Conservation (phyloP, 2,888 invertebrate genomes). For the Melipona beecheii region DNA sequence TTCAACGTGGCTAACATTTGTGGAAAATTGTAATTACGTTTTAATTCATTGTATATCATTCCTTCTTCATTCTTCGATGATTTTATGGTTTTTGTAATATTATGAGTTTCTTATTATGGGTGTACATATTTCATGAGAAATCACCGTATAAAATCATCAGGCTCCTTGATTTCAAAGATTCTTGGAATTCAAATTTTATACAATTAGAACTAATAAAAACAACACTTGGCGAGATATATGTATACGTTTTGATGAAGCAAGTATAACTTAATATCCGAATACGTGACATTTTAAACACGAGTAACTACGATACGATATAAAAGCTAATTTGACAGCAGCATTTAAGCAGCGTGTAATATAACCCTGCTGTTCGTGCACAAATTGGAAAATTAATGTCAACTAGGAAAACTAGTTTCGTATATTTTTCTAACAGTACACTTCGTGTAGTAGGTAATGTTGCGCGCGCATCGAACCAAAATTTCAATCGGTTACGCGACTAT, state of each 20-base stretch:
- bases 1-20: slow-evolving; percentile 3
- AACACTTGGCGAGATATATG: not conserved
- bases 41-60: not conserved
- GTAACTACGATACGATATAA: not conserved
- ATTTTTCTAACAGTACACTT: not conserved
- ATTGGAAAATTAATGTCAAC: slow-evolving; percentile 27
- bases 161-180: not conserved
- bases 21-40: not conserved
- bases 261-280: not conserved
- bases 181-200: not conserved
- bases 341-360: slow-evolving; percentile 14
- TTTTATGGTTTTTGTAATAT: not conserved
- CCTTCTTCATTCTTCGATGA: not conserved
- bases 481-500: too few relatives aligned
- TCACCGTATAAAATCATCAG: not conserved
- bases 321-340: slow-evolving; percentile 23
- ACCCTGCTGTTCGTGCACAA: slow-evolving; percentile 14
- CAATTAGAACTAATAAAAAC: not conserved
- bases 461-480: not conserved
- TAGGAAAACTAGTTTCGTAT: not conserved
- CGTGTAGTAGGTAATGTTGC: not conserved
- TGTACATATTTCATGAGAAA: not conserved
- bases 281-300: slow-evolving; percentile 8
- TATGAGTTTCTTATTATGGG: not conserved
- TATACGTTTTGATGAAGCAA: too few relatives aligned